Base-by-base conservation (phyloP, 2,113 vertebrate genomes). In the Narcine bancroftii region DNA sequence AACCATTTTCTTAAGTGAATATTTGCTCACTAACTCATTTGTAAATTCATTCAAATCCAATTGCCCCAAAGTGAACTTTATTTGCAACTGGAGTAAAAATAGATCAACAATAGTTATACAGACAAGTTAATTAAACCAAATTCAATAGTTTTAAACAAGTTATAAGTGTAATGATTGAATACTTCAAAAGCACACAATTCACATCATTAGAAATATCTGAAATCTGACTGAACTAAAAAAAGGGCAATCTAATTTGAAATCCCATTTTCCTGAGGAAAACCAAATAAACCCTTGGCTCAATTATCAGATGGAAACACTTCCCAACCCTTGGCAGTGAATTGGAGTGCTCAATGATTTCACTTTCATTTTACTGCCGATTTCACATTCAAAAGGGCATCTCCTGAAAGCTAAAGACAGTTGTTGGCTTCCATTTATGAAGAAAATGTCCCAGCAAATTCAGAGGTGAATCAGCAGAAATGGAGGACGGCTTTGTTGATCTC, bases 401-500 rank as follows among this genome's bases (percentile, higher is more conserved):
- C 29, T 91, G 69, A 60, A 63, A 91, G 39, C 65, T 39, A 69
- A 26, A 69, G 3, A 39, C 19, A 26, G 39, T 26, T 47, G 63
- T 9, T 15, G 63, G 65, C 33, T 36, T 65, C 89, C 24, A 13
- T 29, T 21, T 69, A 69, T 36, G 42, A 65, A 45, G 42, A 91
- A 29, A 91, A 91, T 69, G 63, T 24, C 89, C 60, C 11, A 17
- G 65, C 29, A 91, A 45, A 69, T 69, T 91, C 65, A 15, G 39
- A 69, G 89, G 24, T 66, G 89, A 42, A 29, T 96, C 96, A 99
- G 93, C 99, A 99, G 72, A 99, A 96, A 95, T 99, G 98, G 92
- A 99, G 95, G 85, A 99, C 97, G 0, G 98, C 97, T 94, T 98
- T 99, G 95, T 99, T 99, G 95, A 99, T 98, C 94, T 99, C 98